Evolutionary conservation across 2,797 vertebrate species (phyloP).

Genomic region (Adrianichthys oophorus): DNA sequence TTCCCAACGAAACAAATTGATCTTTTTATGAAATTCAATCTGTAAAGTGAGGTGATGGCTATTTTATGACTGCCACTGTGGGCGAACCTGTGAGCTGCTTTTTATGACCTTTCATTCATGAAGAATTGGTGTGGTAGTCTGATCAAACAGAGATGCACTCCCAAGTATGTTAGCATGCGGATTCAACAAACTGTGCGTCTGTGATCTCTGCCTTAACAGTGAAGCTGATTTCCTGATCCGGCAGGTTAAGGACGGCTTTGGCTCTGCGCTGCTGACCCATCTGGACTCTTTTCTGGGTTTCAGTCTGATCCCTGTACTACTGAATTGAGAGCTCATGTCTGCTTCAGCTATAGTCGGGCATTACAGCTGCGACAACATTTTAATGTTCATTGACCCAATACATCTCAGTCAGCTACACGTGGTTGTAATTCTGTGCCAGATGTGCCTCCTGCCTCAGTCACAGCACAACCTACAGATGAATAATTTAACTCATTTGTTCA

Average conservation of each 20-base stretch:
- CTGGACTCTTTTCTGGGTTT: slow-evolving; percentile 49
- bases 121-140: slow-evolving; percentile 21
- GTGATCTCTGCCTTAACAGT: slow-evolving; percentile 36
- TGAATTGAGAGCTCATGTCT: slow-evolving; percentile 27
- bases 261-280: slow-evolving; percentile 60
- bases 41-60: slow-evolving; percentile 34
- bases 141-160: slow-evolving; percentile 8
- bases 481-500: slow-evolving; percentile 30
- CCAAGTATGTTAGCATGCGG: slow-evolving; percentile 15
- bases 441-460: slow-evolving; percentile 31
- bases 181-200: slow-evolving; percentile 27
- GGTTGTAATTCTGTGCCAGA: slow-evolving; percentile 37
- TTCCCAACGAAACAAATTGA: slow-evolving; percentile 64
- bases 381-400: slow-evolving; percentile 40
- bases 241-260: slow-evolving; percentile 72
- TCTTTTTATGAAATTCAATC: slow-evolving; percentile 59
- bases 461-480: slow-evolving; percentile 18
- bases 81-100: slow-evolving; percentile 30
- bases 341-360: slow-evolving; percentile 17
- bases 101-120: slow-evolving; percentile 34
- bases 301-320: slow-evolving; percentile 38
- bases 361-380: slow-evolving; percentile 45
- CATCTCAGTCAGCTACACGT: slow-evolving; percentile 21
- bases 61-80: slow-evolving; percentile 40
- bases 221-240: slow-evolving; percentile 58